Conservation (phyloP, 1,140 invertebrate species). For the Yoshiicerus persimilis region DNA sequence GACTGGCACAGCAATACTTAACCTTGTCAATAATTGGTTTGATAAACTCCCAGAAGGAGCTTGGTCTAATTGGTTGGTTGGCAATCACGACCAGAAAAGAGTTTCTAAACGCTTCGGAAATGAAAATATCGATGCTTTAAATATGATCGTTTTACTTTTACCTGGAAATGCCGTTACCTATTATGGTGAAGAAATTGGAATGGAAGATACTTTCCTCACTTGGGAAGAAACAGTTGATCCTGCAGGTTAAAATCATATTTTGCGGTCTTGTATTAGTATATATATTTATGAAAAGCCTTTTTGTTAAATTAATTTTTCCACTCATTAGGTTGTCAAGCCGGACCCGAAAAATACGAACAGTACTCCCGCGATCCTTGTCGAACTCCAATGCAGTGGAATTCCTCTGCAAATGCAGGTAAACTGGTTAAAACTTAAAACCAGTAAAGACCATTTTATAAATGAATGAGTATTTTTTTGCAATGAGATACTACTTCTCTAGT, state of each 20-base stretch:
- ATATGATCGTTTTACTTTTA: slow-evolving; percentile 67
- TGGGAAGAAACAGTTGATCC: slow-evolving; percentile 52
- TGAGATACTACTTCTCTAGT: background rate
- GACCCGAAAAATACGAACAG: slow-evolving; percentile 57
- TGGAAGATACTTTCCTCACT: slow-evolving; percentile 54
- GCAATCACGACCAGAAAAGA: slow-evolving; percentile 66
- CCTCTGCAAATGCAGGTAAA: slow-evolving; percentile 48
- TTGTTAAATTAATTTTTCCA: slow-evolving; percentile 53
- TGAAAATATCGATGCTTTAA: slow-evolving; percentile 64
- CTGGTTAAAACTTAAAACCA: background rate
- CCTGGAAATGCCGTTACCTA: slow-evolving; percentile 75
- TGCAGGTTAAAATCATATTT: slow-evolving; percentile 53
- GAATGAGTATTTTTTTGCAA: background rate
- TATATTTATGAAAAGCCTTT: slow-evolving; percentile 52
- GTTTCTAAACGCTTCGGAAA: slow-evolving; percentile 62
- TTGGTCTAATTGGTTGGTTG: slow-evolving; percentile 64
- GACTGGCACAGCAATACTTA: slow-evolving; percentile 60
- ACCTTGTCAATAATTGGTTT: background rate
- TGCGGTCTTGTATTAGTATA: too few relatives aligned
- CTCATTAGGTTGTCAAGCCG: slow-evolving; percentile 54
- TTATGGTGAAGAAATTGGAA: slow-evolving; percentile 80
- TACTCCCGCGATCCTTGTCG: slow-evolving; percentile 62
- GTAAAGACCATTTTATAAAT: background rate
- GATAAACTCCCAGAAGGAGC: slow-evolving; percentile 36
- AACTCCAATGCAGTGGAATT: slow-evolving; percentile 57